These are phyloP conservation scores for Strigamia crassipes DNA, from an alignment of 2,888 invertebrate species.

Conservation along the genomic window DNA sequence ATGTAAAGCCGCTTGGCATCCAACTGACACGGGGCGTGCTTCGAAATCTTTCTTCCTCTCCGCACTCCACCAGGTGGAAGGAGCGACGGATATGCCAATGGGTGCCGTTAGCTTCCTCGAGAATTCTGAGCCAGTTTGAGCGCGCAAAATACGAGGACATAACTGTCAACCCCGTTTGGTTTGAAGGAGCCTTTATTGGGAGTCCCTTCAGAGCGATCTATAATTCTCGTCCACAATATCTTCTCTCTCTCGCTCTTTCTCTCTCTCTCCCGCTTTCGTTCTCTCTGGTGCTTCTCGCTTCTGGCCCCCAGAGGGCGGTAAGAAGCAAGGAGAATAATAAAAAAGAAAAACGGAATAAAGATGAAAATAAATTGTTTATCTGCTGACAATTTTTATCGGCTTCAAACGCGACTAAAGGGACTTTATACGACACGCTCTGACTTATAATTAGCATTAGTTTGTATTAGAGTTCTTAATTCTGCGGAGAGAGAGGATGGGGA, in stretches of 20 bases:
- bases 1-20: background rate
- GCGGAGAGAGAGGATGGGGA: background rate
- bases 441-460: conserved; percentile 22
- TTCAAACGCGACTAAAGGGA: conserved; percentile 25
- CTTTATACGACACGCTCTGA: conserved; percentile 13
- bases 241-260: background rate
- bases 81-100: conserved; percentile 28
- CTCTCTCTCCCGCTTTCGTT: background rate
- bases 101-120: conserved; percentile 38
- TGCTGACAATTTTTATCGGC: conserved; percentile 41
- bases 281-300: conserved; percentile 26
- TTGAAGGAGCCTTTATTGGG: conserved; percentile 42
- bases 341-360: conserved; percentile 42
- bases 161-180: conserved; percentile 42
- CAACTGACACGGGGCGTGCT: background rate
- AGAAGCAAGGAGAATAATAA: conserved; percentile 40
- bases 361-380: conserved; percentile 40
- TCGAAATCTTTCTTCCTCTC: conserved; percentile 1
- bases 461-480: background rate
- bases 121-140: conserved; percentile 35
- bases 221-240: conserved; percentile 40
- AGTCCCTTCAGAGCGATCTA: conserved; percentile 42
- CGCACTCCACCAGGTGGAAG: background rate
- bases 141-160: conserved; percentile 38
- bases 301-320: conserved; percentile 32